Conservation (phyloP, 2,113 vertebrate species). For the Nothoprocta pentlandii region DNA sequence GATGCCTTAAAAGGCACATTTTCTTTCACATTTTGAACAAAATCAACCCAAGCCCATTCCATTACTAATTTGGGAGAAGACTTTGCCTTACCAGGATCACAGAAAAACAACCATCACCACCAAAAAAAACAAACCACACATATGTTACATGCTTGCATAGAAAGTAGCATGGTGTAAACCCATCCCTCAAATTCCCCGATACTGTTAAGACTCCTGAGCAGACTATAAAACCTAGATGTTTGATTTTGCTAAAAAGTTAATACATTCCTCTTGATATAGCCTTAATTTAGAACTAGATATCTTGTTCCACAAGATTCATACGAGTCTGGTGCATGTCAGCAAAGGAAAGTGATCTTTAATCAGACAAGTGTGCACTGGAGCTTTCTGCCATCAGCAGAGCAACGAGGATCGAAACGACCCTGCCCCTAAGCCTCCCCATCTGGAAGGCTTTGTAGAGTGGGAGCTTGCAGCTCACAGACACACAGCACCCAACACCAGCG, state of each 20-base stretch:
- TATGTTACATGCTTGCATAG: no score
- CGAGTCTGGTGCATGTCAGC: no score
- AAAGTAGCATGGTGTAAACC: background rate
- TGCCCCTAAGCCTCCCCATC: background rate
- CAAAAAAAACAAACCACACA: no score
- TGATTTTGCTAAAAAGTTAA: background rate
- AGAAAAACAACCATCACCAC: background rate
- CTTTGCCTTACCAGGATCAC: background rate
- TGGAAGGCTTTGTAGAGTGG: background rate
- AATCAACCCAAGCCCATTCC: background rate
- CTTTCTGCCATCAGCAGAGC: background rate
- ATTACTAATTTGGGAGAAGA: background rate
- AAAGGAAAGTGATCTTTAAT: background rate
- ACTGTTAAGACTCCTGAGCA: background rate
- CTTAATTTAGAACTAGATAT: background rate
- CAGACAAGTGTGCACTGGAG: background rate
- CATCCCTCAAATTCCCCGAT: background rate
- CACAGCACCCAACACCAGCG: rapidly evolving
- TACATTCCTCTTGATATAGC: background rate
- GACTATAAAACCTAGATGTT: background rate
- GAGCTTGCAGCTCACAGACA: background rate
- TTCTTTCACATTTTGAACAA: background rate
- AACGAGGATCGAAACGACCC: background rate
- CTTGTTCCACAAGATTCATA: background rate
- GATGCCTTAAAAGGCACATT: background rate